Evolutionary conservation across 2,888 invertebrate genomes (phyloP).

Genomic region (Lithophane ornitopus): DNA sequence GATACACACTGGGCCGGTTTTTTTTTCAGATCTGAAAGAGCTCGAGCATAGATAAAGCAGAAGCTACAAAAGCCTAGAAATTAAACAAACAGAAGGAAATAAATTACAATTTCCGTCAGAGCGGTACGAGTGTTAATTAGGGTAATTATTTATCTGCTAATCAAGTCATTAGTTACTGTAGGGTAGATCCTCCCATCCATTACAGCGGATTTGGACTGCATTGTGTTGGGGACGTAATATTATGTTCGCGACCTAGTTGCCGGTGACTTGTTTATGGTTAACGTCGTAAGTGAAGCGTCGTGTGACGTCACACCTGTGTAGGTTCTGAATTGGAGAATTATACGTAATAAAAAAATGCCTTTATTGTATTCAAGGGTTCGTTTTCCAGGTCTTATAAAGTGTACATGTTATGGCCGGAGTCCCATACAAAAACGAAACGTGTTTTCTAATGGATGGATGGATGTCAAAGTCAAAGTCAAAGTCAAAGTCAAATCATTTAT

Average conservation of each 20-base stretch:
- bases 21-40: background rate
- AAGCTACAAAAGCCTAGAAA: constrained; percentile 22
- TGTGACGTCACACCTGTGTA: constrained; percentile 29
- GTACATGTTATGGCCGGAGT: no score
- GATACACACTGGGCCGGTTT: no score
- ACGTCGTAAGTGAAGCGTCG: constrained; percentile 19
- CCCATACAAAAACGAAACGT: no score
- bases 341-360: no score
- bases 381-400: no score
- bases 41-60: background rate
- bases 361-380: no score
- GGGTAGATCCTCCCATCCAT: constrained; percentile 59
- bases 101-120: constrained; percentile 57
- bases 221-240: constrained; percentile 46
- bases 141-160: constrained; percentile 62
- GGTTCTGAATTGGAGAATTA: background rate
- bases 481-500: no score
- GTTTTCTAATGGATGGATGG: no score
- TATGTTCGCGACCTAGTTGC: constrained; percentile 51
- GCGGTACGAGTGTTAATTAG: constrained; percentile 58
- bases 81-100: constrained; percentile 47
- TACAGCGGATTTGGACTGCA: constrained; percentile 45
- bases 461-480: no score
- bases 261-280: constrained; percentile 42
- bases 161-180: constrained; percentile 62